phyloP scores from a whole-genome alignment of 2,797 vertebrate genomes.

The Percopsis omiscomaycus region DNA sequence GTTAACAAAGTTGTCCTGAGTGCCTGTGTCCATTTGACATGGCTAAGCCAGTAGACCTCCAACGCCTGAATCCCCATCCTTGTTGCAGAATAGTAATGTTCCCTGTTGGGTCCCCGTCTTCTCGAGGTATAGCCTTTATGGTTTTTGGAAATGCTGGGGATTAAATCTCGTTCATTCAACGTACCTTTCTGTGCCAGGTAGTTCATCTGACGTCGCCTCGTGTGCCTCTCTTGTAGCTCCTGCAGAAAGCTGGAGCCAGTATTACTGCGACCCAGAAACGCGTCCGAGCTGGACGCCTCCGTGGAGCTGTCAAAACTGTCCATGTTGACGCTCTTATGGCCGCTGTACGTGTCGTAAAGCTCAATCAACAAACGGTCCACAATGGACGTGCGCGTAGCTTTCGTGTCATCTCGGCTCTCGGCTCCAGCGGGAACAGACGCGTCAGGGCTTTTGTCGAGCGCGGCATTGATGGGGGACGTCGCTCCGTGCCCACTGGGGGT shows the following conservation, averaged over 20 bases:
- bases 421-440: no score
- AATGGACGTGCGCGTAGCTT: conserved; percentile 77
- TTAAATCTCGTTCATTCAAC: not conserved
- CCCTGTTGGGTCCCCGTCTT: no score
- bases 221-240: conserved; percentile 86
- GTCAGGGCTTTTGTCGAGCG: conserved; percentile 27
- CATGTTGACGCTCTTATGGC: conserved; percentile 59
- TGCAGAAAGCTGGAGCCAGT: conserved; percentile 83
- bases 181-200: conserved; percentile 90
- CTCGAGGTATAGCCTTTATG: no score
- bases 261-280: conserved; percentile 77
- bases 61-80: no score
- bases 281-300: conserved; percentile 86
- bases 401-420: conserved; percentile 6
- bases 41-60: no score
- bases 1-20: conserved; percentile 1
- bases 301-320: conserved; percentile 90
- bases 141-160: no score
- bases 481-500: conserved; percentile 12
- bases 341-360: conserved; percentile 86
- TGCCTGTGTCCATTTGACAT: not conserved
- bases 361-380: conserved; percentile 91
- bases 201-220: conserved; percentile 80
- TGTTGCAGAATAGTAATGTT: no score
- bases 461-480: conserved; percentile 10